Base-by-base conservation (phyloP, 2,113 vertebrate genomes). In the Xiphophorus couchianus region DNA sequence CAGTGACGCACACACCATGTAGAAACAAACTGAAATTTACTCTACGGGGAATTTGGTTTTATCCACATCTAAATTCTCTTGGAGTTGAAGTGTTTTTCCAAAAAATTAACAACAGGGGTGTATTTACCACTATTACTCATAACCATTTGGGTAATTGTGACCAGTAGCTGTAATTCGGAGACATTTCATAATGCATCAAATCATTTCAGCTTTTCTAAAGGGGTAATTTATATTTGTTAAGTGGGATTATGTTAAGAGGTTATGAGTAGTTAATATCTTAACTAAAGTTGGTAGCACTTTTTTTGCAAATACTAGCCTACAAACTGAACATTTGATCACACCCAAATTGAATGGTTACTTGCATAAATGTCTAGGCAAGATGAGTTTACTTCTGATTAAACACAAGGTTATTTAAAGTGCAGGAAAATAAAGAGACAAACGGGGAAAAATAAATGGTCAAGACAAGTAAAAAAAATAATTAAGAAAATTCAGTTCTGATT, bases 1-100 rank as follows among this genome's bases (percentile, higher is more conserved):
- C 48, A 71, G 71, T 89, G 71, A 69, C 48, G 69, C 63, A 84
- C 69, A 76, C 42, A 80, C 77, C 44, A 84, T 74, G 73, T 78
- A 30, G 3, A 74, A 63, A 3, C 62, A 69, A 28, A 30, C 27
- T 2, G 15, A 51, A 51, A 69, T 51, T 10, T 15, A 5, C 51
- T n/a, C 19, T 25, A 10, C 22, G 3, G 51, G 51, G 51, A 58
- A n/a, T 25, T 58, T 58, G 25, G 8, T 58, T 58, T 58, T 58
- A 25, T n/a, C 51, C 51, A 58, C 22, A 10, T 58, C 25, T 58
- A 58, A 58, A 58, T 58, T 19, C 22, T 54, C 22, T n/a, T 25
- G 22, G 8, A 58, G 19, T 22, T 25, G 25, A 25, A 54, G 4
- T 7, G 22, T 54, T 54, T 54, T 54, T 54, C 22, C 6, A 2